These are phyloP conservation scores for Ctenodactylus gundi DNA, from an alignment of 2,113 vertebrate genomes.

Conservation along the genomic window DNA sequence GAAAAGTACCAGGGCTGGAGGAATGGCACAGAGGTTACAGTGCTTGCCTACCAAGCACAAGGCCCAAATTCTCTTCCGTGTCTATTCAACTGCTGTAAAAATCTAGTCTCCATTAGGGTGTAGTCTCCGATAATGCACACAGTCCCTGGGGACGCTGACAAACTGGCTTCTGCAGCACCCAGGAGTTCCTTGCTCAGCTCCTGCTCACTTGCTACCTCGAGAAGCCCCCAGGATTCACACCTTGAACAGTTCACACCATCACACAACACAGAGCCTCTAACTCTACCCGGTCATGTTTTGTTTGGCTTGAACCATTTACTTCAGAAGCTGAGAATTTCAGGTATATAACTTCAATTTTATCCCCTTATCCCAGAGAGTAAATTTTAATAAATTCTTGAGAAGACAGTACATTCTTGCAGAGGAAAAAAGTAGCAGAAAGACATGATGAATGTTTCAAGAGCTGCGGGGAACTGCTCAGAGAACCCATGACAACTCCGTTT, in stretches of 20 bases:
- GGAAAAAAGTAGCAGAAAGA: conserved; percentile 26
- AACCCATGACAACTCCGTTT: neutral
- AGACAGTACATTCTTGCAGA: conserved; percentile 24
- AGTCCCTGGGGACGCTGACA: neutral
- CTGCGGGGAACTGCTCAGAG: neutral
- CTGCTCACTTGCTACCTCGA: neutral
- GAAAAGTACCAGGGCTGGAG: neutral
- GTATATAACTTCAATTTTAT: conserved; percentile 41
- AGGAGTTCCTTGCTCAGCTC: neutral
- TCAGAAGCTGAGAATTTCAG: conserved; percentile 18
- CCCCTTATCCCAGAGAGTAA: neutral
- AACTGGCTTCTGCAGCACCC: neutral
- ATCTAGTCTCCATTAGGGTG: neutral
- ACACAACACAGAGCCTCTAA: neutral
- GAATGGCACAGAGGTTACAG: no score
- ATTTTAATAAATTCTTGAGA: conserved; percentile 50
- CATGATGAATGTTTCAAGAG: conserved; percentile 14
- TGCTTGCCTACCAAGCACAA: no score
- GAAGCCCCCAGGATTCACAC: no score
- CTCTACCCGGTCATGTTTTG: neutral
- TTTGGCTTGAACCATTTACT: neutral
- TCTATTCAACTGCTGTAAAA: conserved; percentile 1
- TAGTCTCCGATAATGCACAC: neutral
- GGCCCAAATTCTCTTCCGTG: neutral
- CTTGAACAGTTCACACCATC: neutral